Percentiles rank a stretch among this genome's conserved stretches.
These are phyloP conservation scores for Drosophila barbarae DNA, from an alignment of 2,888 invertebrate genomes.

Conservation along the genomic window DNA sequence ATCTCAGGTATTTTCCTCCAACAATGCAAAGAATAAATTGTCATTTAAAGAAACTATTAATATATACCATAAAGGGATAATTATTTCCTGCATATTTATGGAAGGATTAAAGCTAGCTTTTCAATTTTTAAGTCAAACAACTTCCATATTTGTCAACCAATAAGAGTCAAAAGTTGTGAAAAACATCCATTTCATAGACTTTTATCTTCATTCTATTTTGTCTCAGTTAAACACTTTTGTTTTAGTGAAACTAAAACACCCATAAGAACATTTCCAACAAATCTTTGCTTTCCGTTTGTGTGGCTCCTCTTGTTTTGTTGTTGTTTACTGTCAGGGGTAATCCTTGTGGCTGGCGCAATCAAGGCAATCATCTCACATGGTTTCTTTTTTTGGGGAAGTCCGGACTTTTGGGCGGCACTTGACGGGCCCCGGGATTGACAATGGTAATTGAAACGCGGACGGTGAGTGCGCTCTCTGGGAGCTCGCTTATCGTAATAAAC, in stretches of 20 bases:
- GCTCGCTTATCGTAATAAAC: constrained; percentile 69
- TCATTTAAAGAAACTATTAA: no score
- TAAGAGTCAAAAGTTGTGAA: no score
- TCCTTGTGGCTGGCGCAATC: constrained; percentile 59
- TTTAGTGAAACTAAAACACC: not conserved
- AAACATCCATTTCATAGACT: no score
- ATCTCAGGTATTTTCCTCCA: not conserved
- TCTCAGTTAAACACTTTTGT: not conserved
- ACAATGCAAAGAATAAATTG: not conserved
- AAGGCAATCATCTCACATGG: constrained; percentile 56
- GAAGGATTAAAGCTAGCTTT: no score
- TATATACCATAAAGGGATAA: no score
- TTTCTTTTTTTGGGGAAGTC: constrained; percentile 19
- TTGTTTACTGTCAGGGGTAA: constrained; percentile 23
- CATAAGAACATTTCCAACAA: not conserved
- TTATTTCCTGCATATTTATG: no score
- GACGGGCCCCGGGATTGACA: constrained; percentile 48
- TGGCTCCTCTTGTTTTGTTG: not conserved
- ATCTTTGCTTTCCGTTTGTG: no score
- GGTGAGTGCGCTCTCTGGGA: constrained; percentile 50
- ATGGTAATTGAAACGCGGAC: constrained; percentile 64
- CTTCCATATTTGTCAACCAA: no score
- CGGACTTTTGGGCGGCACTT: constrained; percentile 23
- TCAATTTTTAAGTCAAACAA: no score
- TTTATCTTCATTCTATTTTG: no score